Evolutionary conservation across 1,140 invertebrate genomes (phyloP), one percentile per base, ranked within the genome.

Genomic region (Subanguina moxae): DNA sequence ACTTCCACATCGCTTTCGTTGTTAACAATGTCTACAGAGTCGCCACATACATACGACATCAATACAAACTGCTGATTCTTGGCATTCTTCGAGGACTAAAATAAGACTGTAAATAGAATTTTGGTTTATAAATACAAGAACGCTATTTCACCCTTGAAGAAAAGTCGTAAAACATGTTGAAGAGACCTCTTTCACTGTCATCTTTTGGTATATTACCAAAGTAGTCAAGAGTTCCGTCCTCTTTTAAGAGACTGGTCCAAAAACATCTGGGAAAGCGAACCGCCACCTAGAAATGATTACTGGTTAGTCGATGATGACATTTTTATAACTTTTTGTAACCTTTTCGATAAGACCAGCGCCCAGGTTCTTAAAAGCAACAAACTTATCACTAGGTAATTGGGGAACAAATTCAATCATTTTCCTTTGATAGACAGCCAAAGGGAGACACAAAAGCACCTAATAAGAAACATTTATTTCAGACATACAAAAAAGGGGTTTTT

Each of bases 321-420:
- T 7, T 17, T 59, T 61, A 30, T 13, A 61, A 25, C 28, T 25
- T 61, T 3, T 58, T 5, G 1, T 21, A 25, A 86, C 84, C 76
- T 86, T 86, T 72, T 86, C 86, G 45, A 85, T 82, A 17, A 80
- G 63, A n/a, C 84, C 85, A 64, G 80, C 78, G 1, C 85, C 85
- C 0, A 86, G 70, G 27, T 72, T 68, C 1, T 73, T 64, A 7
- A 86, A 78, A 1, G 84, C 83, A 19, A 78, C 75, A 1, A 59
- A 62, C 71, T 86, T 86, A 42, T 68, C 61, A 7, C 81, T 75
- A 0, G 85, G 85, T 8, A 86, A 70, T 1, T 65, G 43, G 8
- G 86, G 86, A 13, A 62, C 67, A 68, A 86, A 86, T 25, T 76
- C 45, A 7, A 86, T 75, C 8, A 52, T 46, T 11, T 77, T 71